phyloP scores from a whole-genome alignment of 2,797 vertebrate genomes.

The Malurus splendens region DNA sequence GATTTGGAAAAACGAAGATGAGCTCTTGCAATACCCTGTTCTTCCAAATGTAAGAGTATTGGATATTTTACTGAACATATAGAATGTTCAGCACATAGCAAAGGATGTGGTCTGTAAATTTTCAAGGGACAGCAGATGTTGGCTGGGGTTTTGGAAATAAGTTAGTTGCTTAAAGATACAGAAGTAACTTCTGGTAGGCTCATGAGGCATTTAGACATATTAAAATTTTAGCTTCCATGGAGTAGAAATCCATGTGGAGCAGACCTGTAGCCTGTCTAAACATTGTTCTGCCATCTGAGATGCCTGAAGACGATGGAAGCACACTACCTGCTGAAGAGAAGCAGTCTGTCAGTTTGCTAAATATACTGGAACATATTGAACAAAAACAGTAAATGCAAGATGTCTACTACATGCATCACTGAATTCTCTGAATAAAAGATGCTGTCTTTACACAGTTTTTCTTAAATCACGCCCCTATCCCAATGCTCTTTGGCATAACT shows the following conservation, averaged over 20 bases:
- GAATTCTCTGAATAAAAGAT: neutral
- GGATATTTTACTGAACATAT: neutral
- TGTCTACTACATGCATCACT: neutral
- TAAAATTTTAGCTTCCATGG: neutral
- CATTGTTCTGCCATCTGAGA: neutral
- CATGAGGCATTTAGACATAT: neutral
- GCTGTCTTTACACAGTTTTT: neutral
- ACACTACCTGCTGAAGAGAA: neutral
- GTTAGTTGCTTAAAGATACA: neutral
- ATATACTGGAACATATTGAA: neutral
- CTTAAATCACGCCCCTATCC: neutral
- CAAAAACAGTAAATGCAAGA: neutral
- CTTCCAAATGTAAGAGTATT: neutral
- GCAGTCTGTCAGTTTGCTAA: constrained; percentile 16
- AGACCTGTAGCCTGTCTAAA: neutral
- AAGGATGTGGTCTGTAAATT: neutral
- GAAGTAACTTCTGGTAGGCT: neutral
- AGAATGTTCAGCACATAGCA: neutral
- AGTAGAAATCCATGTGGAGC: neutral
- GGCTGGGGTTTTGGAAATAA: neutral
- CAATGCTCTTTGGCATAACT: neutral
- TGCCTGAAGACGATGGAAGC: neutral
- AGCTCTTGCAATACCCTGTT: neutral
- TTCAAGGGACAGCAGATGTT: neutral
- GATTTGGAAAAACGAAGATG: neutral